A percentile compares a stretch with the other conserved stretches of the same genome.
Conservation (phyloP, 2,113 vertebrate genomes). For the Malurus cyaneus region DNA sequence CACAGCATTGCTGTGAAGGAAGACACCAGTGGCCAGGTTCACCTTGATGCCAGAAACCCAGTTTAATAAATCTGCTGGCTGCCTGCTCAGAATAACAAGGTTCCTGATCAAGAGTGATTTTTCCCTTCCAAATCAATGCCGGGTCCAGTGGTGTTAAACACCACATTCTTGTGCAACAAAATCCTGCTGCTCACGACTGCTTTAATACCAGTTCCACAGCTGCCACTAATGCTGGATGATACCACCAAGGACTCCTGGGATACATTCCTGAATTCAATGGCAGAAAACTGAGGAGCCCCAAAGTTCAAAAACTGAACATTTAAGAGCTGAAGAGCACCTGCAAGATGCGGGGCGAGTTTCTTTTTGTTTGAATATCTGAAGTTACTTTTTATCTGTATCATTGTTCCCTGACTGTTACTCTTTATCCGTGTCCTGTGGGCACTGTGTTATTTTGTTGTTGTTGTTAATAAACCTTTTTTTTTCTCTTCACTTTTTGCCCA, state of each 20-base stretch:
- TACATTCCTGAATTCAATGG: constrained; percentile 63
- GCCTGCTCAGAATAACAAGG: constrained; percentile 69
- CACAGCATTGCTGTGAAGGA: constrained; percentile 60
- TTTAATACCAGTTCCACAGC: constrained; percentile 67
- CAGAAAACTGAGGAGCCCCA: constrained; percentile 62
- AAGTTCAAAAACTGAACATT: constrained; percentile 73
- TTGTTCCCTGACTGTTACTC: too few species aligned
- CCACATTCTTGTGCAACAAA: constrained; percentile 29
- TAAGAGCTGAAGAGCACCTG: constrained; percentile 72
- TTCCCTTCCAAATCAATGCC: constrained; percentile 75
- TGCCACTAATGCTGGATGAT: constrained; percentile 67
- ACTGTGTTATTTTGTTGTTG: too few species aligned
- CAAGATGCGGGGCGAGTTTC: too few species aligned
- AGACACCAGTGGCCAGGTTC: background rate
- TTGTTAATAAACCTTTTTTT: too few species aligned
- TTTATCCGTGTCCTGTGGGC: too few species aligned
- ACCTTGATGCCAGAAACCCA: constrained; percentile 77
- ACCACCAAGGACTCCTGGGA: constrained; percentile 52
- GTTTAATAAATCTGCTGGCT: constrained; percentile 15
- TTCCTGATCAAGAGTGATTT: constrained; percentile 64
- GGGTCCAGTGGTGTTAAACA: constrained; percentile 67
- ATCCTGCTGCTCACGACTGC: constrained; percentile 37
- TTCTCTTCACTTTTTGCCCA: too few species aligned
- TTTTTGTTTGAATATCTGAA: too few species aligned
- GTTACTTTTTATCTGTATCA: too few species aligned